These are phyloP conservation scores for Miniopterus natalensis DNA, from an alignment of 2,113 vertebrate genomes.

Conservation along the genomic window DNA sequence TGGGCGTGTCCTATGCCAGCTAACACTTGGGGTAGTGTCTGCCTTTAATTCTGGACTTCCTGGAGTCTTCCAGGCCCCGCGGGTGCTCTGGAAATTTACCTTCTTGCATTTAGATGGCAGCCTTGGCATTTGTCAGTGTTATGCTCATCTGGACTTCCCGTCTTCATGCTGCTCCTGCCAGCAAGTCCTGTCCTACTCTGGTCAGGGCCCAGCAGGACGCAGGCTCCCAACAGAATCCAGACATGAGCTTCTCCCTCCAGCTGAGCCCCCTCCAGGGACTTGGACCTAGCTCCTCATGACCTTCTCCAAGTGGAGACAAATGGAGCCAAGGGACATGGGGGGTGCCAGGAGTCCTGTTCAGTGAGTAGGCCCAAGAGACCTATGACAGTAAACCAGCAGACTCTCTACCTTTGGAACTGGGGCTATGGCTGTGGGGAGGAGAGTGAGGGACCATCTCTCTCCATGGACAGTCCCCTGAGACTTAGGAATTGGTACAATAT, in stretches of 20 bases:
- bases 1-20: background rate
- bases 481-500: background rate
- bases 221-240: background rate
- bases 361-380: background rate
- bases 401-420: background rate
- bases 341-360: background rate
- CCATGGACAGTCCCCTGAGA: background rate
- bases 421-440: background rate
- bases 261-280: background rate
- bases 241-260: background rate
- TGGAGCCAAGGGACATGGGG: background rate
- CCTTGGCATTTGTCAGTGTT: fast-evolving
- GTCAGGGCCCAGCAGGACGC: background rate
- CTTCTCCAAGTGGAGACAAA: background rate
- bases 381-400: background rate
- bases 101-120: background rate
- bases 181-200: background rate
- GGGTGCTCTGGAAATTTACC: background rate
- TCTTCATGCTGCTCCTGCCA: background rate
- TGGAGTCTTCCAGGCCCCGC: too few species aligned
- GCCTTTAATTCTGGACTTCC: background rate
- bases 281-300: background rate
- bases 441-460: background rate
- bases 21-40: background rate
- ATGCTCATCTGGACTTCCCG: background rate